Conservation (phyloP, 2,888 invertebrate genomes). For the Melanotus villosus region DNA sequence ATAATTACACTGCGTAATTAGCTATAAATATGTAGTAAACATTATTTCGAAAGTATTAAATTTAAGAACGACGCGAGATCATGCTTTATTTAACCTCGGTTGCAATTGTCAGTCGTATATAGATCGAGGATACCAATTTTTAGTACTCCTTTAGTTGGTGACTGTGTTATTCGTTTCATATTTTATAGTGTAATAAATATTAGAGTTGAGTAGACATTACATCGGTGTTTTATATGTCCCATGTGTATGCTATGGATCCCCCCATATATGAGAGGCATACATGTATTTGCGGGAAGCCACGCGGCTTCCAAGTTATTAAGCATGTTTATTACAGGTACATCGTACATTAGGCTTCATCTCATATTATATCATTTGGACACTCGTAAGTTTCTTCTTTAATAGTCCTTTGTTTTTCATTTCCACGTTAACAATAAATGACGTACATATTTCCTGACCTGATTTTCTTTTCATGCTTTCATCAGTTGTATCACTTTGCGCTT, state of each 20-base stretch:
- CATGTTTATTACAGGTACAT: constrained; percentile 41
- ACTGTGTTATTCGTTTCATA: constrained; percentile 32
- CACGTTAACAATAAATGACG: background rate
- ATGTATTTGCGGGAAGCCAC: constrained; percentile 28
- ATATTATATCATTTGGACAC: constrained; percentile 12
- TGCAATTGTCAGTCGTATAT: no score
- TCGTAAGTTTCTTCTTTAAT: background rate
- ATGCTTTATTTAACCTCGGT: no score
- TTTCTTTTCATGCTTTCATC: no score
- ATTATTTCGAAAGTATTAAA: no score
- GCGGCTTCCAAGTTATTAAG: constrained; percentile 38
- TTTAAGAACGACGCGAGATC: no score
- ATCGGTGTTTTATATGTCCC: constrained; percentile 49
- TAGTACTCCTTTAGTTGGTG: constrained; percentile 4
- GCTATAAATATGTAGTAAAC: no score
- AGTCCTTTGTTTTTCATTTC: background rate
- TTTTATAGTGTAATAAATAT: constrained; percentile 49
- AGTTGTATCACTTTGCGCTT: no score
- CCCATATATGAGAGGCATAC: constrained; percentile 36
- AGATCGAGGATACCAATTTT: background rate
- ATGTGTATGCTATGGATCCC: constrained; percentile 43
- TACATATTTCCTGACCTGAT: no score
- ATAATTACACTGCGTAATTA: no score
- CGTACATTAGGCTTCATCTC: constrained; percentile 9
- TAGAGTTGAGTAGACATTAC: constrained; percentile 47